Evolutionary conservation across 2,113 vertebrate genomes (phyloP).

Genomic region (Cryptomyrus ogoouensis): DNA sequence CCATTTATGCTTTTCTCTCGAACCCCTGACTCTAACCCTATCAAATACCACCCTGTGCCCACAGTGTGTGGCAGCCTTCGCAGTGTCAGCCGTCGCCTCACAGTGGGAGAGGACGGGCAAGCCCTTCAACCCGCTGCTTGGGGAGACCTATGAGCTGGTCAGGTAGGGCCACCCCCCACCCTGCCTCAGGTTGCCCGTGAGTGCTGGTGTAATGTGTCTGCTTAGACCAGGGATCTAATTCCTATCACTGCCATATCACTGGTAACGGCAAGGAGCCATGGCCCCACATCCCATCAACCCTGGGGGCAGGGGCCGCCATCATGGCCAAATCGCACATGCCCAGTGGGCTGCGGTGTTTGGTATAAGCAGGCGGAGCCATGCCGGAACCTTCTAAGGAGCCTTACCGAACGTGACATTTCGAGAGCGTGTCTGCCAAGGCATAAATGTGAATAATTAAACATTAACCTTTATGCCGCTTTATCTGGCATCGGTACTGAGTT

Average conservation of each 20-base stretch:
- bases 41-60: neutral
- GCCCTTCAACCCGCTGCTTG: slow-evolving; percentile 91
- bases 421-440: neutral
- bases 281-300: neutral
- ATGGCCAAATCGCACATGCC: neutral
- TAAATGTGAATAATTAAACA: slow-evolving; percentile 4
- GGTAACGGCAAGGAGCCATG: neutral
- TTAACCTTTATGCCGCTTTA: neutral
- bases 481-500: neutral
- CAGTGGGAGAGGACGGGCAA: slow-evolving; percentile 98
- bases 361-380: neutral
- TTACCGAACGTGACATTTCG: neutral
- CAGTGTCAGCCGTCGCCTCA: slow-evolving; percentile 92
- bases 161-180: slow-evolving; percentile 60
- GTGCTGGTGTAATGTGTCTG: neutral
- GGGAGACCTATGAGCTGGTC: slow-evolving; percentile 91
- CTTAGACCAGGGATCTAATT: neutral
- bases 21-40: neutral
- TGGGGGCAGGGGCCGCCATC: neutral
- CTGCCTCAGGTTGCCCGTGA: neutral
- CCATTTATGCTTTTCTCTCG: neutral
- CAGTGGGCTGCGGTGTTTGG: neutral
- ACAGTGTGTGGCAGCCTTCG: slow-evolving; percentile 91
- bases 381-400: neutral
- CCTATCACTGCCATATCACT: neutral